Evolutionary conservation across 64 coral and sea anemone species (phyloP).

Genomic region (Montipora sp.): DNA sequence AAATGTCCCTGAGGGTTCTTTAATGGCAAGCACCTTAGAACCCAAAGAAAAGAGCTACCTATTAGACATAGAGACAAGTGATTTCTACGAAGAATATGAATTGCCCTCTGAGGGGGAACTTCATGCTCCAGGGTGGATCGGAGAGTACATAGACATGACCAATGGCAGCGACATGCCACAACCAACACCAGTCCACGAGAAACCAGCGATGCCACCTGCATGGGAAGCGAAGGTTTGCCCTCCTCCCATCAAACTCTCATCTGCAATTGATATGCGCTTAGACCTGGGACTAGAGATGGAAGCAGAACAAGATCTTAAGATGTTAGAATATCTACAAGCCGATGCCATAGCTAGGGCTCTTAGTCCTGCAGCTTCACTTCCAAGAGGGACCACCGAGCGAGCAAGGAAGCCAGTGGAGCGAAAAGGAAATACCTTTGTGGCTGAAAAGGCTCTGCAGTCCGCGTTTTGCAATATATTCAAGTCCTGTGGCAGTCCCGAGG

Average conservation of each 20-base stretch:
- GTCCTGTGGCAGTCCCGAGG: slow-evolving; percentile 7
- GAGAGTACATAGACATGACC: slow-evolving; percentile 1
- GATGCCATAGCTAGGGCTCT: slow-evolving; percentile 60
- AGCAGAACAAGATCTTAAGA: slow-evolving; percentile 77
- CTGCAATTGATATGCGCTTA: slow-evolving; percentile 64
- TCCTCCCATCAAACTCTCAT: slow-evolving; percentile 61
- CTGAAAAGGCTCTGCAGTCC: not conserved
- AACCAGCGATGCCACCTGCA: not conserved
- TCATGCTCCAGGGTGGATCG: slow-evolving; percentile 24
- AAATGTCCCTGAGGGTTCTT: not conserved
- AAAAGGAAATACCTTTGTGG: not conserved
- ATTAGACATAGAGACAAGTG: not conserved
- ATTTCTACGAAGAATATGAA: slow-evolving; percentile 32
- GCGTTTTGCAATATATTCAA: slow-evolving; percentile 55
- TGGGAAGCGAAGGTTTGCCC: slow-evolving; percentile 22
- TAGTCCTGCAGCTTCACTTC: not conserved
- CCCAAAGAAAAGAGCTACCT: not conserved
- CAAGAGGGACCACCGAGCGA: not conserved
- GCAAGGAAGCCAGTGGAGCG: not conserved
- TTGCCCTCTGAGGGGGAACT: slow-evolving; percentile 30
- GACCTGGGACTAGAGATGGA: slow-evolving; percentile 81
- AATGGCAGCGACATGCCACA: slow-evolving; percentile 20
- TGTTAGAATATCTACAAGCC: slow-evolving; percentile 51
- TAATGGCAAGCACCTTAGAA: not conserved
- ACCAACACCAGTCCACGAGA: slow-evolving; percentile 45